A percentile compares a stretch with the other conserved stretches of the same genome.
phyloP scores from a whole-genome alignment of 2,113 vertebrate genomes.

The Helogale parvula region DNA sequence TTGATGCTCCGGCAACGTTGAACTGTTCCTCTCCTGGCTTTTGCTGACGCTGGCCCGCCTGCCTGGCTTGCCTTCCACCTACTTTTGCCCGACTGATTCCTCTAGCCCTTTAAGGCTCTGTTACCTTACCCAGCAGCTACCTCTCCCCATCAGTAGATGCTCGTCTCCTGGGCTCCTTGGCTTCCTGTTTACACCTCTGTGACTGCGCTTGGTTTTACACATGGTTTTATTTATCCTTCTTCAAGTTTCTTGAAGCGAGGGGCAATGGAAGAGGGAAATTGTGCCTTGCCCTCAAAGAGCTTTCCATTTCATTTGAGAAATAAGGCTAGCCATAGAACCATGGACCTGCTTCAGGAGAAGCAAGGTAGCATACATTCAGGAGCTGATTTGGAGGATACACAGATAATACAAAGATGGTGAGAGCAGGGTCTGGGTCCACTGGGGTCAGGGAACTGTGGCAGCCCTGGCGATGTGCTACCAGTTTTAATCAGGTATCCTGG shows the following conservation, averaged over 20 bases:
- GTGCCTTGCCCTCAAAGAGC: background rate
- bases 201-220: background rate
- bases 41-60: background rate
- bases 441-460: background rate
- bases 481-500: background rate
- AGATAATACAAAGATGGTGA: background rate
- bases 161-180: background rate
- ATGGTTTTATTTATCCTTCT: constrained; percentile 17
- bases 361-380: background rate
- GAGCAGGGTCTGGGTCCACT: background rate
- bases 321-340: background rate
- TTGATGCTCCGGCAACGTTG: background rate
- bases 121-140: background rate
- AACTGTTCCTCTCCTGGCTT: background rate
- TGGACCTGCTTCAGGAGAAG: background rate
- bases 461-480: background rate
- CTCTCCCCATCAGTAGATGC: background rate
- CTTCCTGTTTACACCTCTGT: constrained; percentile 19
- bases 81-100: background rate
- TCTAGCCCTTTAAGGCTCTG: background rate
- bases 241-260: constrained; percentile 9
- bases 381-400: background rate
- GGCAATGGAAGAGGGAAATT: background rate
- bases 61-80: background rate
- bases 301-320: background rate